A percentile compares a stretch with the other conserved stretches of the same genome.
Evolutionary conservation across 2,888 invertebrate species (phyloP).

Genomic region (Apomyelois bistriatella): DNA sequence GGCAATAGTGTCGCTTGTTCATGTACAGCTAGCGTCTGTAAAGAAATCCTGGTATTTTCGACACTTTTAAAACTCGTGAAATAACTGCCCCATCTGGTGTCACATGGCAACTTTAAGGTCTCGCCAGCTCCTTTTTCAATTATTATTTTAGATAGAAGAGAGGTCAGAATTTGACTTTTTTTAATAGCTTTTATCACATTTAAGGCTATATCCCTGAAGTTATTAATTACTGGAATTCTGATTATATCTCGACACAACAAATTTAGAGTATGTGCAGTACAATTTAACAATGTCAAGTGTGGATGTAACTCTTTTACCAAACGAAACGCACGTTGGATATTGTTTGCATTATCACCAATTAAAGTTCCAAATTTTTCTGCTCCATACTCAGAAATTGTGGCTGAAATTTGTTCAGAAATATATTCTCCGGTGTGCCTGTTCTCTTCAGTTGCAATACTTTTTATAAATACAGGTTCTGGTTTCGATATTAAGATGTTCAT

Average conservation of each 20-base stretch:
- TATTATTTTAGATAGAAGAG: neutral
- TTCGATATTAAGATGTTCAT: neutral
- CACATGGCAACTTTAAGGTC: neutral
- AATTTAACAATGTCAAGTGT: neutral
- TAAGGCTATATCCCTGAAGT: no score
- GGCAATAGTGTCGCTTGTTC: neutral
- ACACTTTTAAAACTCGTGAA: neutral
- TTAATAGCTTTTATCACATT: neutral
- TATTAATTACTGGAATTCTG: neutral
- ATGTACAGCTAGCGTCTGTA: neutral
- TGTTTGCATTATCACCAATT: neutral
- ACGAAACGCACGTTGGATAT: neutral
- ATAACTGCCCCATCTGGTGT: neutral
- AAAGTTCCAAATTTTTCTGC: neutral
- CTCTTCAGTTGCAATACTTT: neutral
- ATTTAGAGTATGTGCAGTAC: neutral
- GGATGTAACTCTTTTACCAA: neutral
- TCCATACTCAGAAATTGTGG: neutral
- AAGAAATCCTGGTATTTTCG: neutral
- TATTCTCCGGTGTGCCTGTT: neutral
- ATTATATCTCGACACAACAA: neutral
- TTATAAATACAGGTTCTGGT: neutral
- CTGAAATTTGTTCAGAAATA: neutral
- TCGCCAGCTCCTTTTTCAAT: neutral
- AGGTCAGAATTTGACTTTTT: neutral